Conservation (phyloP, 2,797 vertebrate species). For the Cossypha polioptera region DNA sequence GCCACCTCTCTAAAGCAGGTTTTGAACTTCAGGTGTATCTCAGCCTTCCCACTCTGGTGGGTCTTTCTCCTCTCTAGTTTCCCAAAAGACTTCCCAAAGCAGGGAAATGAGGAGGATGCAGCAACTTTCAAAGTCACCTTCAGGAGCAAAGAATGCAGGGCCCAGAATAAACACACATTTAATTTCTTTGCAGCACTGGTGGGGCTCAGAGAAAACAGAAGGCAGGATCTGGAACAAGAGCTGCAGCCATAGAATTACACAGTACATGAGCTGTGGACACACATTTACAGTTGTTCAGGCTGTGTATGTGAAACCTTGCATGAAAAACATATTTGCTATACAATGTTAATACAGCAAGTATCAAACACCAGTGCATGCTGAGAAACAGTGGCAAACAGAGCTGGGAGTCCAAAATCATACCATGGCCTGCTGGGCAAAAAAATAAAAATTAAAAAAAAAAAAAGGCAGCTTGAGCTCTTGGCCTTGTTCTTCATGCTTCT, state of each 20-base stretch:
- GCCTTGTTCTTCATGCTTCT: constrained; percentile 17
- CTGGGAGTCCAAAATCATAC: background rate
- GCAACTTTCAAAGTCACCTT: background rate
- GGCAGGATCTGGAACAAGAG: background rate
- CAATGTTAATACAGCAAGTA: background rate
- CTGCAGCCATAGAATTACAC: background rate
- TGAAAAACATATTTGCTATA: background rate
- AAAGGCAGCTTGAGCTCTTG: background rate
- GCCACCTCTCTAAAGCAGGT: background rate
- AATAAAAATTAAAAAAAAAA: too few species aligned
- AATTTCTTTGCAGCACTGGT: background rate
- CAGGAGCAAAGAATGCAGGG: background rate
- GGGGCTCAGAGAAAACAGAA: background rate
- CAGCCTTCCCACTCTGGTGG: background rate
- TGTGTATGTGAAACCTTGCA: background rate
- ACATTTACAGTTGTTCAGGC: background rate
- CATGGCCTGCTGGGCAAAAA: background rate
- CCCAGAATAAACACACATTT: background rate
- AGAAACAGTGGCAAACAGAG: background rate
- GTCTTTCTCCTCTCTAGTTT: background rate
- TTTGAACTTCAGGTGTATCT: background rate
- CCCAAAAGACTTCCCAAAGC: background rate
- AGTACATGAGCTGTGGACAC: background rate
- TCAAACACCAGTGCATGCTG: background rate
- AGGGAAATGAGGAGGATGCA: background rate